Evolutionary conservation across 2,888 invertebrate species (phyloP), one percentile per base, ranked within the genome.

Genomic region (Isoperla grammatica): DNA sequence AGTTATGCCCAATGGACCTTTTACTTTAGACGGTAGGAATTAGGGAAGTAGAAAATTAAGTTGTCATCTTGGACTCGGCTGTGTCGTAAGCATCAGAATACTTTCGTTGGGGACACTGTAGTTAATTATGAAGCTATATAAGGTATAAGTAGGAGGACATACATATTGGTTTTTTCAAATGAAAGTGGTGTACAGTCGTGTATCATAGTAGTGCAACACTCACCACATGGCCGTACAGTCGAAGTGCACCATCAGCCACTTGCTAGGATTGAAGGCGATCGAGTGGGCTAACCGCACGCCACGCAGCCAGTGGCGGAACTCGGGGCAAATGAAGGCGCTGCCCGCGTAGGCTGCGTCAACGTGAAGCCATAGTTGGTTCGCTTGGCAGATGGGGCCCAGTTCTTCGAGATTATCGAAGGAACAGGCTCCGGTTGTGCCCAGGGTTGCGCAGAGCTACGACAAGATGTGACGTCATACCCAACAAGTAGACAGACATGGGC

Each of bases 171-270:
- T n/a, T n/a, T n/a, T n/a, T n/a, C n/a, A n/a, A n/a, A n/a, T n/a
- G n/a, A n/a, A n/a, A n/a, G n/a, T n/a, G n/a, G n/a, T n/a, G n/a
- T n/a, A n/a, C n/a, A n/a, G n/a, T n/a, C n/a, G n/a, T n/a, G n/a
- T n/a, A n/a, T n/a, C 29, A 29, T n/a, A 29, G 29, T 29, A 29
- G 4, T 8, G 20, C 13, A 15, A 39, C 43, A 69, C 79, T 79
- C 78, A 95, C 96, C 98, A 99, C 91, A 99, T 90, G 1, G 95
- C 95, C 0, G 98, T 97, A 72, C 98, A 99, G 75, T 99, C 99
- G 67, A 99, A 99, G 75, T 98, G 95, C 8, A 98, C 92, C 95
- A 99, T 92, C 73, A 99, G 77, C 95, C 98, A 98, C 75, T 99
- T 99, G 60, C 96, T 96, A 0, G 98, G 95, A 75, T 99, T 99